Evolutionary conservation across 2,888 invertebrate species (phyloP).

Genomic region (Erynnis tages): DNA sequence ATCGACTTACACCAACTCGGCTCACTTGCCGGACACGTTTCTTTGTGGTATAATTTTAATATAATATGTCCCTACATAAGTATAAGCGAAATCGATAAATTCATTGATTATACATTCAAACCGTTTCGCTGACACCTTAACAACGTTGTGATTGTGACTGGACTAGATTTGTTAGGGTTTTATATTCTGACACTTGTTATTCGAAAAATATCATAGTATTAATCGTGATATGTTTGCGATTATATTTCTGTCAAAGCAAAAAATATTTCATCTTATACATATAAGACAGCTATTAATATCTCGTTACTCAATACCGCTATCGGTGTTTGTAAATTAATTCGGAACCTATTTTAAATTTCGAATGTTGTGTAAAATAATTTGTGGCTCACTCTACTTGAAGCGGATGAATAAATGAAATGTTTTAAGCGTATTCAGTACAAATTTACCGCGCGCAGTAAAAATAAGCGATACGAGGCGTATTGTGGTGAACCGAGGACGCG

Average conservation of each 20-base stretch:
- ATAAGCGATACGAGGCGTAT: slow-evolving; percentile 12
- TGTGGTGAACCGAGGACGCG: slow-evolving; percentile 10
- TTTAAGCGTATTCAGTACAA: slow-evolving; percentile 14
- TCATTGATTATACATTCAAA: too few relatives aligned
- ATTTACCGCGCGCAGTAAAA: slow-evolving; percentile 12
- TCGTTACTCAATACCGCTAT: too few relatives aligned
- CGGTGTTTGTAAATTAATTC: too few relatives aligned
- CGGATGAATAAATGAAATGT: slow-evolving; percentile 6
- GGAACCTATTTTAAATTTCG: background rate
- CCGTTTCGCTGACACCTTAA: too few relatives aligned
- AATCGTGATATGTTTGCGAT: too few relatives aligned
- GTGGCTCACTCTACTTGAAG: background rate
- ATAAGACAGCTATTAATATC: too few relatives aligned
- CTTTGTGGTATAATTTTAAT: background rate
- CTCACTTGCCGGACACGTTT: slow-evolving; percentile 27
- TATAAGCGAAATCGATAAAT: background rate
- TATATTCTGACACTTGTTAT: too few relatives aligned
- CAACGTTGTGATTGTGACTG: too few relatives aligned
- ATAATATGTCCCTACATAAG: background rate
- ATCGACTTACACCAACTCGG: slow-evolving; percentile 40
- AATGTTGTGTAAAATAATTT: background rate
- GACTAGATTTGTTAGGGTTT: too few relatives aligned
- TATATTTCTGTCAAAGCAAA: too few relatives aligned
- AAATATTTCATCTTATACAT: too few relatives aligned
- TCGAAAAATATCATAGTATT: too few relatives aligned